phyloP scores from a whole-genome alignment of 2,888 invertebrate genomes.

The Uloborus plumipes region DNA sequence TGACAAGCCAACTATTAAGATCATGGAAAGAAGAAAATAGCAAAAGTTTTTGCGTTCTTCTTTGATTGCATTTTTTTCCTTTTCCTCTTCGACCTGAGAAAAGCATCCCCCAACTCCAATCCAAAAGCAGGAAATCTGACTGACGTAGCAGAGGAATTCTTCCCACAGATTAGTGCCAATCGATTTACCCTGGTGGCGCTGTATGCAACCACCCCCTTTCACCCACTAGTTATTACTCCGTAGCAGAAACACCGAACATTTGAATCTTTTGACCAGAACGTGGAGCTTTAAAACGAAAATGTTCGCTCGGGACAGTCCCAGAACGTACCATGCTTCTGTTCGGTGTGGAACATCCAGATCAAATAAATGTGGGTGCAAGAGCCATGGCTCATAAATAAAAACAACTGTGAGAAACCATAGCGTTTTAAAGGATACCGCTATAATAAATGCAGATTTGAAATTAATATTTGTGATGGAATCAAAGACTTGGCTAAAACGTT shows the following conservation, averaged over 20 bases:
- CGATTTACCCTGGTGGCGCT: conserved; percentile 34
- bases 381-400: too few relatives aligned
- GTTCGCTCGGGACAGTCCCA: conserved; percentile 8
- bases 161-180: conserved; percentile 31
- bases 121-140: conserved; percentile 3
- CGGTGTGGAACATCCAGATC: neutral
- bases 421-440: too few relatives aligned
- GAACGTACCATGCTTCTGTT: conserved; percentile 23
- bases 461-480: too few relatives aligned
- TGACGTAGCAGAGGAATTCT: conserved; percentile 1
- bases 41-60: neutral
- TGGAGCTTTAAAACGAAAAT: conserved; percentile 41
- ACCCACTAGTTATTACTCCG: neutral
- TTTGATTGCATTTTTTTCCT: neutral
- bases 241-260: conserved; percentile 28
- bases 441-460: too few relatives aligned
- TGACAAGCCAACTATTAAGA: too few relatives aligned
- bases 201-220: conserved; percentile 2
- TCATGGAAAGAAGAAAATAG: too few relatives aligned
- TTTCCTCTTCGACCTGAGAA: neutral
- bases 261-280: conserved; percentile 15
- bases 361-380: neutral
- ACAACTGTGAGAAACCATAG: too few relatives aligned
- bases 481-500: too few relatives aligned
- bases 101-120: neutral